These are phyloP conservation scores for Xenopus tropicalis DNA, from an alignment of 2,113 vertebrate species.

Conservation along the genomic window DNA sequence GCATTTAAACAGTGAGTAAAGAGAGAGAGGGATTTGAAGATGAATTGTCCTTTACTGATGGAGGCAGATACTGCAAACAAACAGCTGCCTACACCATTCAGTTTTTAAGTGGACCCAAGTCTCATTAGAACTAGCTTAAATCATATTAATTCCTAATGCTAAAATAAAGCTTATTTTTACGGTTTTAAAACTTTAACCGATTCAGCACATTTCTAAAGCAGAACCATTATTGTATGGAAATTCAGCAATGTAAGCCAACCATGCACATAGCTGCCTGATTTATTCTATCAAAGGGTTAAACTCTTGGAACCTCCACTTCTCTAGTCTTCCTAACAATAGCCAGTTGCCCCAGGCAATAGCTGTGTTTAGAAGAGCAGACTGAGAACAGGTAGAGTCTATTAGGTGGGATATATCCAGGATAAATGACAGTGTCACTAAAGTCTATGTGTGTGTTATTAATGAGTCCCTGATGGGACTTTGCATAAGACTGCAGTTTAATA, in stretches of 20 bases:
- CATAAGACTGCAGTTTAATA: conserved; percentile 72
- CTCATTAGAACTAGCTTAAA: not conserved
- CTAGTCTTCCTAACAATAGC: not conserved
- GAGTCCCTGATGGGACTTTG: conserved; percentile 60
- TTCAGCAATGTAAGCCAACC: too few relatives aligned
- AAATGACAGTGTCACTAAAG: conserved; percentile 62
- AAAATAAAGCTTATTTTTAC: too few relatives aligned
- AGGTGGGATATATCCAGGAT: conserved; percentile 51
- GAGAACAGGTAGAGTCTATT: conserved; percentile 51
- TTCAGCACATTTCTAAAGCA: too few relatives aligned
- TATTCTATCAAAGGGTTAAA: too few relatives aligned
- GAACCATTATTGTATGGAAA: too few relatives aligned
- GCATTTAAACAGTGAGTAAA: conserved; percentile 43
- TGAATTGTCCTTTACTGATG: conserved; percentile 3
- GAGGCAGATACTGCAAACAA: conserved; percentile 4
- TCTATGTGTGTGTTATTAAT: conserved; percentile 65
- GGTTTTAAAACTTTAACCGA: too few relatives aligned
- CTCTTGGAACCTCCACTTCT: not conserved
- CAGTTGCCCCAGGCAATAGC: conserved; percentile 6
- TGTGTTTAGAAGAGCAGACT: conserved; percentile 36
- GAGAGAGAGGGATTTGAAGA: conserved; percentile 24
- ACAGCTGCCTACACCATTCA: not conserved
- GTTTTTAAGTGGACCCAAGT: not conserved
- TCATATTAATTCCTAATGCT: not conserved
- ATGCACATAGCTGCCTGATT: too few relatives aligned